Conservation (phyloP, 2,113 vertebrate species). For the Cettia cetti region DNA sequence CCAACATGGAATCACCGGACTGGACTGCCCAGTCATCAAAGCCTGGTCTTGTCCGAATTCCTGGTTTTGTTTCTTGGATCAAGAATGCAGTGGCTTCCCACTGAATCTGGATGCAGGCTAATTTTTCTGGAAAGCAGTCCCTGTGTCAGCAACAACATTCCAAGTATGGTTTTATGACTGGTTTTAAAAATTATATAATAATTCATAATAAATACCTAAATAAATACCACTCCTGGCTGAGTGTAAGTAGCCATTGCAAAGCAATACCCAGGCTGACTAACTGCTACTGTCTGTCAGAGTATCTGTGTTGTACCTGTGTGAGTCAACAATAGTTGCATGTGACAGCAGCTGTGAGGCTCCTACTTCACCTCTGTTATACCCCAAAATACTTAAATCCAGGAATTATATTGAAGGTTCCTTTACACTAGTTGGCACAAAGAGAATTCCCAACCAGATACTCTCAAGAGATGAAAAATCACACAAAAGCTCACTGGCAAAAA, state of each 20-base stretch:
- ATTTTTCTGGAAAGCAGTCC: background rate
- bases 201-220: background rate
- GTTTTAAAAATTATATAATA: background rate
- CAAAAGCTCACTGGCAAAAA: background rate
- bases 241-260: background rate
- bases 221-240: background rate
- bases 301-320: background rate
- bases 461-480: background rate
- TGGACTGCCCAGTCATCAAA: slow-evolving; percentile 85
- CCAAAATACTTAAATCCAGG: background rate
- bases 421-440: background rate
- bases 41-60: slow-evolving; percentile 82
- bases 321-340: background rate
- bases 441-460: background rate
- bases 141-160: background rate
- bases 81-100: slow-evolving; percentile 60
- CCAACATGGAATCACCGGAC: slow-evolving; percentile 83
- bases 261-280: background rate
- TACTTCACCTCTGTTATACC: background rate
- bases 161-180: background rate
- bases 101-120: background rate
- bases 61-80: slow-evolving; percentile 82
- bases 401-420: background rate
- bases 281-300: background rate
- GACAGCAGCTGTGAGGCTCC: background rate